These are phyloP conservation scores for Lasioglossum leucozonium DNA, from an alignment of 2,888 invertebrate species.

Conservation along the genomic window DNA sequence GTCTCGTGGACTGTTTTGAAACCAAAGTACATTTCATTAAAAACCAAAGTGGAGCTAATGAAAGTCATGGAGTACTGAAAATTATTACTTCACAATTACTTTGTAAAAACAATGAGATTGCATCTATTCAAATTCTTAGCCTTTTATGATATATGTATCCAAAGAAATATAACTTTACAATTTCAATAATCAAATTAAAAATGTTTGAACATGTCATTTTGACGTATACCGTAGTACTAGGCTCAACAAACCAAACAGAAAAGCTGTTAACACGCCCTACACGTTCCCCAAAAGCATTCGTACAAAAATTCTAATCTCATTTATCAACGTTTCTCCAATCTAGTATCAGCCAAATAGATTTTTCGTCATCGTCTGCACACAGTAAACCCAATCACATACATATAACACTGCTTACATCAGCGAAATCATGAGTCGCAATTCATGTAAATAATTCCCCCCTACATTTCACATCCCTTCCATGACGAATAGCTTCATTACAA, in stretches of 20 bases:
- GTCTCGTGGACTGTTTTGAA: not conserved
- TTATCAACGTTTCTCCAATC: not conserved
- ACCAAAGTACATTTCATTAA: not conserved
- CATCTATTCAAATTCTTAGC: not conserved
- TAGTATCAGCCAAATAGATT: not conserved
- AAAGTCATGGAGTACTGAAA: not conserved
- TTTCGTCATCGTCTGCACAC: not conserved
- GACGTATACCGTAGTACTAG: too few relatives aligned
- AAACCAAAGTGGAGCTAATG: not conserved
- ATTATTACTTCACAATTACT: not conserved
- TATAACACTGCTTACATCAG: not conserved
- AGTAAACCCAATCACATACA: not conserved
- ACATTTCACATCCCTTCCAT: not conserved
- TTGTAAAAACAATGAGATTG: not conserved
- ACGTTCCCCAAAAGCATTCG: not conserved
- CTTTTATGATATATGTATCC: not conserved
- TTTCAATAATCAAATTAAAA: not conserved
- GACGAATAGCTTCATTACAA: not conserved
- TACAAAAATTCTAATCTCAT: not conserved
- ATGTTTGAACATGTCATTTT: not conserved
- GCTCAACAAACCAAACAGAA: too few relatives aligned
- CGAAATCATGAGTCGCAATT: not conserved
- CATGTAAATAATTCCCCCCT: not conserved
- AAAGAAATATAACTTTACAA: not conserved
- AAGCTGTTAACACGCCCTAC: too few relatives aligned